phyloP scores from a whole-genome alignment of 2,888 invertebrate genomes.

The Globia sparganii region DNA sequence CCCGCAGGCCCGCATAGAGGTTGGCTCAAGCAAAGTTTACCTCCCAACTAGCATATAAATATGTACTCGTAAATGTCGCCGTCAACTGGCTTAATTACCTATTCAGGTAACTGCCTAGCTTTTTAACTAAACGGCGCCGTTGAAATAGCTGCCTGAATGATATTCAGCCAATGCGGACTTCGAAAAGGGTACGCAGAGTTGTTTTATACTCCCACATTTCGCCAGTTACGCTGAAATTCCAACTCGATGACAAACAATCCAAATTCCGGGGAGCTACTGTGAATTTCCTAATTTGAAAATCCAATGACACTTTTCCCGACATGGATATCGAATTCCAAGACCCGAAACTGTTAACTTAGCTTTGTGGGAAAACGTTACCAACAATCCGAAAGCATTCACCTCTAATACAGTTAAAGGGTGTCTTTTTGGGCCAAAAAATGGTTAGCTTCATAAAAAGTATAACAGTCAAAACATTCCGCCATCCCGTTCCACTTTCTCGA shows the following conservation, averaged over 20 bases:
- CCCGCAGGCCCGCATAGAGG: too few relatives aligned
- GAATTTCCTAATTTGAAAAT: conserved; percentile 10
- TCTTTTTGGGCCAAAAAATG: background rate
- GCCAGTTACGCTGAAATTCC: background rate
- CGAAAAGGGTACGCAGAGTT: background rate
- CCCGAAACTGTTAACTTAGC: background rate
- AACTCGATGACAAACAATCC: background rate
- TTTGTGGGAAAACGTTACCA: background rate
- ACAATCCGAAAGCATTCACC: background rate
- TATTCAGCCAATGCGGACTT: too few relatives aligned
- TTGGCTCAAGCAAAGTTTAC: too few relatives aligned
- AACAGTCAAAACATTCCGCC: background rate
- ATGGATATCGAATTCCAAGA: background rate
- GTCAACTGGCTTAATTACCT: too few relatives aligned
- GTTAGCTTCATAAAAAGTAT: background rate
- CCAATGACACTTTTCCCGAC: background rate
- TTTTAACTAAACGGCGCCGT: too few relatives aligned
- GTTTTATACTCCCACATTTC: background rate
- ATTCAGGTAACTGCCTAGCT: too few relatives aligned
- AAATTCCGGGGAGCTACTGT: background rate
- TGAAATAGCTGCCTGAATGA: too few relatives aligned
- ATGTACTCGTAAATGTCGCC: too few relatives aligned
- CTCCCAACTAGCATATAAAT: too few relatives aligned
- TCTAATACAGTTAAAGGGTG: background rate
- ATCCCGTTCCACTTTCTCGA: background rate